A percentile compares a stretch with the other conserved stretches of the same genome.
These are phyloP conservation scores for Palloptera scutellata DNA, from an alignment of 2,888 invertebrate genomes.

Conservation along the genomic window DNA sequence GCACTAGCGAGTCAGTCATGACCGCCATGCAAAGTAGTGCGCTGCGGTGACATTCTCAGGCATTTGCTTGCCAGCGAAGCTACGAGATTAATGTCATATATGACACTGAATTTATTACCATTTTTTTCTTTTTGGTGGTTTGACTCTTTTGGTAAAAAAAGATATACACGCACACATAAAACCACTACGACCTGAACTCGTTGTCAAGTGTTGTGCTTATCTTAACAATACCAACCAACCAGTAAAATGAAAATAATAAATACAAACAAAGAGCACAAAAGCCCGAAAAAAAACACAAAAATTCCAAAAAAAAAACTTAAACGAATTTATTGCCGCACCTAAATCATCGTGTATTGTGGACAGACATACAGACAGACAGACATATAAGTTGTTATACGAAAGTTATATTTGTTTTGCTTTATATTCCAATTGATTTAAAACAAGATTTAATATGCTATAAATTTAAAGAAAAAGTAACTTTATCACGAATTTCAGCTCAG, in stretches of 20 bases:
- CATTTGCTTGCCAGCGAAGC: background rate
- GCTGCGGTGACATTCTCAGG: too few species aligned
- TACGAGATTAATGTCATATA: slow-evolving; percentile 7
- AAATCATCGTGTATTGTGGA: slow-evolving; percentile 48
- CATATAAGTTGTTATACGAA: background rate
- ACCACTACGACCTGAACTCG: background rate
- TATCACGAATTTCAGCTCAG: too few species aligned
- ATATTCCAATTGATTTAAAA: slow-evolving; percentile 2
- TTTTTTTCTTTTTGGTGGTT: background rate
- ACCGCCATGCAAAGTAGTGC: too few species aligned
- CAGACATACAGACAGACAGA: background rate
- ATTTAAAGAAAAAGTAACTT: background rate
- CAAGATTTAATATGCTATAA: background rate
- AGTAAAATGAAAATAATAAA: background rate
- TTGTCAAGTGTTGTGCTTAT: slow-evolving; percentile 16
- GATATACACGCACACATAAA: background rate
- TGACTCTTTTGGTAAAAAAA: too few species aligned
- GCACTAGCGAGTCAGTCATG: too few species aligned
- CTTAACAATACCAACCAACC: background rate
- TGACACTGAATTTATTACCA: slow-evolving; percentile 8
- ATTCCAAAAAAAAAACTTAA: slow-evolving; percentile 44
- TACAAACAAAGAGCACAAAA: background rate
- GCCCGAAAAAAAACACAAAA: slow-evolving; percentile 19
- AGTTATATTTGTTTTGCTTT: background rate
- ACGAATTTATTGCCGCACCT: slow-evolving; percentile 56